Evolutionary conservation across 2,888 invertebrate species (phyloP).

Genomic region (Mycalesis mineus): DNA sequence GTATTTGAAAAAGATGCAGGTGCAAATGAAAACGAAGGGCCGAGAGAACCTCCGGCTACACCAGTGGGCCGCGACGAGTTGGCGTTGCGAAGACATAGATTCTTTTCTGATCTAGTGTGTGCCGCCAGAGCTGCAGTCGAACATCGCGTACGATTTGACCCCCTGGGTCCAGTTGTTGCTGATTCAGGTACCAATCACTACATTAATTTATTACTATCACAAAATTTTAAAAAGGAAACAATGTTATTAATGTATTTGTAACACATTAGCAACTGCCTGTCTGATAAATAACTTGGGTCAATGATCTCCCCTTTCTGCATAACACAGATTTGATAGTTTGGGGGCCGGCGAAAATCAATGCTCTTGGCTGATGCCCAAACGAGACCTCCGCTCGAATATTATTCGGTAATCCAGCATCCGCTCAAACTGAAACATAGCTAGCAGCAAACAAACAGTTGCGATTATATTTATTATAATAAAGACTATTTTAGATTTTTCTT

Average conservation of each 20-base stretch:
- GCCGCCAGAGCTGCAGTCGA: slow-evolving; percentile 85
- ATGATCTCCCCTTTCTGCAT: not conserved
- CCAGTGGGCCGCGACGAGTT: slow-evolving; percentile 88
- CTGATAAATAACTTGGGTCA: not conserved
- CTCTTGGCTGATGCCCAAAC: slow-evolving; percentile 38
- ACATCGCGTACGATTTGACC: slow-evolving; percentile 87
- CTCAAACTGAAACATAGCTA: not conserved
- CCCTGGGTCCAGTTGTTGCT: slow-evolving; percentile 82
- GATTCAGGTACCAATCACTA: slow-evolving; percentile 61
- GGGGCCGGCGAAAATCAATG: slow-evolving; percentile 34
- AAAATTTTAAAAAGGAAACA: too few relatives aligned
- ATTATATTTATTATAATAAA: not conserved
- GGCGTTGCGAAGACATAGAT: slow-evolving; percentile 85
- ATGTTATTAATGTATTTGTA: too few relatives aligned
- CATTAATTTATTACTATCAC: too few relatives aligned
- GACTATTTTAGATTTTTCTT: too few relatives aligned
- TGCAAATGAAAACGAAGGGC: slow-evolving; percentile 67
- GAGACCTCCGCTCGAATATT: slow-evolving; percentile 17
- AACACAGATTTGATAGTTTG: slow-evolving; percentile 21
- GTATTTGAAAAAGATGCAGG: slow-evolving; percentile 77
- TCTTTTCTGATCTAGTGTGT: slow-evolving; percentile 86
- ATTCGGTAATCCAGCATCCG: slow-evolving; percentile 10
- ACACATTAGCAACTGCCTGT: not conserved
- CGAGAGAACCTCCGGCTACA: slow-evolving; percentile 83
- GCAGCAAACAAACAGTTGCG: not conserved